Percentiles rank a stretch among this genome's conserved stretches.
These are phyloP conservation scores for Aphyosemion australe DNA, from an alignment of 2,113 vertebrate species.

Conservation along the genomic window DNA sequence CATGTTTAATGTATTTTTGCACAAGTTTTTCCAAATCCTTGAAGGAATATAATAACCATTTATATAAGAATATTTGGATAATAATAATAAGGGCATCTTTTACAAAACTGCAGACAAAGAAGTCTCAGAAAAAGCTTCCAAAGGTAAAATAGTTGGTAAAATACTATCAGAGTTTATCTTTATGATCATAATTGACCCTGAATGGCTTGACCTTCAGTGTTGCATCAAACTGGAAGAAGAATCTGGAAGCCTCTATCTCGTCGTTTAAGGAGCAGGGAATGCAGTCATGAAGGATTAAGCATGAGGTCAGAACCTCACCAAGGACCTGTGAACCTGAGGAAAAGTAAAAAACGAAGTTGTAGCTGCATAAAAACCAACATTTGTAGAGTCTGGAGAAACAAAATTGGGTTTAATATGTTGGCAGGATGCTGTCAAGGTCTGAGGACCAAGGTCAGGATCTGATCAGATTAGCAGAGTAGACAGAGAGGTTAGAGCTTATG, in stretches of 20 bases:
- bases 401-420: background rate
- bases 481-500: constrained; percentile 1
- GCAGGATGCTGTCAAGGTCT: constrained; percentile 3
- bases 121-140: too few relatives aligned
- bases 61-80: too few relatives aligned
- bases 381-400: constrained; percentile 7
- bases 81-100: too few relatives aligned
- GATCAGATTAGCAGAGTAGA: constrained; percentile 1
- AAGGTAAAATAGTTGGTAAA: too few relatives aligned
- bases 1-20: too few relatives aligned
- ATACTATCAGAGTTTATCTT: constrained; percentile 1
- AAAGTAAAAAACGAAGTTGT: background rate
- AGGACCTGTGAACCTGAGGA: constrained; percentile 22
- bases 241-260: constrained; percentile 13
- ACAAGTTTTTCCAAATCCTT: too few relatives aligned
- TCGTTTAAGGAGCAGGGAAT: constrained; percentile 28
- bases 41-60: too few relatives aligned
- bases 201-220: constrained; percentile 26
- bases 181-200: constrained; percentile 3
- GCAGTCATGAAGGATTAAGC: constrained; percentile 29
- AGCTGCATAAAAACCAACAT: constrained; percentile 9
- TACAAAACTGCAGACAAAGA: too few relatives aligned
- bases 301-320: constrained; percentile 16
- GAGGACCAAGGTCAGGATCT: constrained; percentile 21
- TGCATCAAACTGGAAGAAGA: constrained; percentile 26